Evolutionary conservation across 1,140 invertebrate species (phyloP).

Genomic region (Nephila pilipes): DNA sequence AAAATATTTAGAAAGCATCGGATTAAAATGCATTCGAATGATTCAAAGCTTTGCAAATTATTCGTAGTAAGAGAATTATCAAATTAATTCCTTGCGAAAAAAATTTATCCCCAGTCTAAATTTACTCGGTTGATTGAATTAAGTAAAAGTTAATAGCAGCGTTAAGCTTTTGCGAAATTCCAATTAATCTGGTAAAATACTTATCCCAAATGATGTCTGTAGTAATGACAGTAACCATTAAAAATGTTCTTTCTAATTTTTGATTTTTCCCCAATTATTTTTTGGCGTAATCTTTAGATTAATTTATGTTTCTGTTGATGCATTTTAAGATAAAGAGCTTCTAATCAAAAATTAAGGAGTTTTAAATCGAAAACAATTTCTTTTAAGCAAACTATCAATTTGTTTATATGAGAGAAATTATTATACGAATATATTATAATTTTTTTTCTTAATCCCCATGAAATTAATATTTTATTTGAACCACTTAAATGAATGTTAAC

Average conservation of each 20-base stretch:
- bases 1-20: neutral
- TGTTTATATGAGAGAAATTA: too few relatives aligned
- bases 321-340: too few relatives aligned
- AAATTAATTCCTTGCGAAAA: neutral
- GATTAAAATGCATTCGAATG: neutral
- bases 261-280: neutral
- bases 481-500: too few relatives aligned
- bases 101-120: neutral
- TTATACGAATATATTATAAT: too few relatives aligned
- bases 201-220: neutral
- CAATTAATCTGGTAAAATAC: neutral
- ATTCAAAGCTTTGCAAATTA: neutral
- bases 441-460: too few relatives aligned
- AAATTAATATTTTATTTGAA: too few relatives aligned
- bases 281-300: neutral
- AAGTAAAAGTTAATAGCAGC: neutral
- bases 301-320: too few relatives aligned
- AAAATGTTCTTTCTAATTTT: neutral
- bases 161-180: neutral
- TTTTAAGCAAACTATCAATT: too few relatives aligned
- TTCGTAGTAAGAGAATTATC: neutral
- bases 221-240: neutral
- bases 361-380: neutral
- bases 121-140: neutral
- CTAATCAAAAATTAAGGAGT: neutral